Evolutionary conservation across 2,797 vertebrate species (phyloP).

Genomic region (Labeo calbasu): DNA sequence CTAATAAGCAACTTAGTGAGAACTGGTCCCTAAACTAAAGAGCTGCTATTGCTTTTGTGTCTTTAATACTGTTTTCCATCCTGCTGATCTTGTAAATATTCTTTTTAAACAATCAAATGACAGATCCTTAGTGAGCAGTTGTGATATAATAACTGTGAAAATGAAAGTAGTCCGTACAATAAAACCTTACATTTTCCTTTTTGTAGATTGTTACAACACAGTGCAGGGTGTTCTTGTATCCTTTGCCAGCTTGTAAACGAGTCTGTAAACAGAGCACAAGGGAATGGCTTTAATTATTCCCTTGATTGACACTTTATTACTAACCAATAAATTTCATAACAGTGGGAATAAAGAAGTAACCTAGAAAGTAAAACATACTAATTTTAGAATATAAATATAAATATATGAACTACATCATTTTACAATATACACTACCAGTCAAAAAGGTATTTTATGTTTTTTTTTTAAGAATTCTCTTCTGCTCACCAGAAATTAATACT

Average conservation of each 20-base stretch:
- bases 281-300: not conserved
- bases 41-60: not conserved
- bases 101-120: not conserved
- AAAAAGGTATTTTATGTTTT: too few species aligned
- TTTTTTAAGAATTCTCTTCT: too few species aligned
- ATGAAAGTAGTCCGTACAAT: not conserved
- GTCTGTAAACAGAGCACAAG: conserved; percentile 76
- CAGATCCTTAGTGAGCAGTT: not conserved
- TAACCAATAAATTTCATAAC: not conserved
- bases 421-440: not conserved
- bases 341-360: not conserved
- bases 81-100: not conserved
- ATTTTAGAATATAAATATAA: not conserved
- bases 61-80: not conserved
- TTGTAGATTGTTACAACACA: conserved; percentile 89
- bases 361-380: not conserved
- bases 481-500: too few species aligned
- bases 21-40: not conserved
- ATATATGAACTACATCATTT: not conserved
- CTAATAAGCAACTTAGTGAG: not conserved
- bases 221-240: conserved; percentile 84
- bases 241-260: conserved; percentile 89
- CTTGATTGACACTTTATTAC: not conserved
- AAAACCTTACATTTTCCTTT: conserved; percentile 88
- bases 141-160: not conserved